Evolutionary conservation across 1,140 invertebrate species (phyloP).

Genomic region (Drosophila cardini): DNA sequence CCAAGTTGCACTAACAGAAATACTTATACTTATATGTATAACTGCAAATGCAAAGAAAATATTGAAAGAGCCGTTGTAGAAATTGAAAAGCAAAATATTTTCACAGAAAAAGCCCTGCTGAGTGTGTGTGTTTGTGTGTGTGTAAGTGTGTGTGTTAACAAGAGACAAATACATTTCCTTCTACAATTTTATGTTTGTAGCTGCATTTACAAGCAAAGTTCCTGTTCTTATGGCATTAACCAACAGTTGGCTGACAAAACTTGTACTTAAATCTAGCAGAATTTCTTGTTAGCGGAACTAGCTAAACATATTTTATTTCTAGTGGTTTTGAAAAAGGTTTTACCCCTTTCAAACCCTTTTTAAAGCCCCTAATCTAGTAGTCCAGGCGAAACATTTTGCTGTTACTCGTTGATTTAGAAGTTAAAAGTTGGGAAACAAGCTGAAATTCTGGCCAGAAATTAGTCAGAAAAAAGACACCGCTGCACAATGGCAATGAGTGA

Average conservation of each 20-base stretch:
- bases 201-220: conserved; percentile 11
- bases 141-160: conserved; percentile 34
- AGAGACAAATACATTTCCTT: conserved; percentile 50
- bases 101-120: conserved; percentile 17
- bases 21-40: conserved; percentile 40
- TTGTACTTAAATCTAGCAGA: background rate
- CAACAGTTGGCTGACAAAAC: background rate
- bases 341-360: no score
- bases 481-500: conserved; percentile 54
- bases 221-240: conserved; percentile 1
- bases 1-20: conserved; percentile 35
- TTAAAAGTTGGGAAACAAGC: background rate
- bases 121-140: conserved; percentile 11
- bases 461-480: background rate
- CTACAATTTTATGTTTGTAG: conserved; percentile 27
- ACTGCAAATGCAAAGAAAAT: conserved; percentile 78
- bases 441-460: background rate
- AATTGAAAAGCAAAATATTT: conserved; percentile 47
- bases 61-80: conserved; percentile 58
- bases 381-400: background rate
- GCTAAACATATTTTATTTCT: no score
- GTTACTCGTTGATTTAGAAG: background rate
- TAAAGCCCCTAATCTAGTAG: background rate
- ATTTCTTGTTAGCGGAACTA: background rate
- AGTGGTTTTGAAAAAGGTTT: no score